phyloP scores from a whole-genome alignment of 64 coral and sea anemone genomes.

The Montipora efflorescens region DNA sequence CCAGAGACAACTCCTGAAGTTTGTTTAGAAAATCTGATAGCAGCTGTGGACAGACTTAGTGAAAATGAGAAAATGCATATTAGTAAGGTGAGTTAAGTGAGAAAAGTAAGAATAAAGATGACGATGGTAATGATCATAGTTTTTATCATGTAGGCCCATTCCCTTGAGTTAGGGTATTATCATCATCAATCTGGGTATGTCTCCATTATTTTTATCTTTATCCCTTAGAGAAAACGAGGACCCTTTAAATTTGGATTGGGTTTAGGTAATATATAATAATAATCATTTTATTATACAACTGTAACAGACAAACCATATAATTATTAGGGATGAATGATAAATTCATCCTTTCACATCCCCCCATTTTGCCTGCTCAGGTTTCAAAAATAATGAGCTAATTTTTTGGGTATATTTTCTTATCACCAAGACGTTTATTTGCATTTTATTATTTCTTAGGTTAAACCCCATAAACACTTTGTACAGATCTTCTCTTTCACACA shows the following conservation, averaged over 20 bases:
- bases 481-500: constrained; percentile 91
- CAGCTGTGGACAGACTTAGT: constrained; percentile 72
- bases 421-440: too few relatives aligned
- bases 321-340: too few relatives aligned
- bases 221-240: too few relatives aligned
- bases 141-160: not conserved
- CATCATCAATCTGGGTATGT: too few relatives aligned
- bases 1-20: constrained; percentile 79
- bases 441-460: constrained; percentile 65
- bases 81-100: constrained; percentile 57
- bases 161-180: not conserved
- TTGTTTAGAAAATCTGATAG: constrained; percentile 87
- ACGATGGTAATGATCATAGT: not conserved
- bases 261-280: not conserved
- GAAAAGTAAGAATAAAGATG: not conserved
- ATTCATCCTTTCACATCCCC: too few relatives aligned
- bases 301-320: too few relatives aligned
- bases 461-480: constrained; percentile 73
- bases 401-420: too few relatives aligned
- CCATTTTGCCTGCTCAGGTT: too few relatives aligned
- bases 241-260: not conserved
- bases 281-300: too few relatives aligned
- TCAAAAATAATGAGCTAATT: too few relatives aligned
- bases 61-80: constrained; percentile 96
- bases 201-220: too few relatives aligned